phyloP scores from a whole-genome alignment of 2,113 vertebrate species.

The Galemys pyrenaicus region DNA sequence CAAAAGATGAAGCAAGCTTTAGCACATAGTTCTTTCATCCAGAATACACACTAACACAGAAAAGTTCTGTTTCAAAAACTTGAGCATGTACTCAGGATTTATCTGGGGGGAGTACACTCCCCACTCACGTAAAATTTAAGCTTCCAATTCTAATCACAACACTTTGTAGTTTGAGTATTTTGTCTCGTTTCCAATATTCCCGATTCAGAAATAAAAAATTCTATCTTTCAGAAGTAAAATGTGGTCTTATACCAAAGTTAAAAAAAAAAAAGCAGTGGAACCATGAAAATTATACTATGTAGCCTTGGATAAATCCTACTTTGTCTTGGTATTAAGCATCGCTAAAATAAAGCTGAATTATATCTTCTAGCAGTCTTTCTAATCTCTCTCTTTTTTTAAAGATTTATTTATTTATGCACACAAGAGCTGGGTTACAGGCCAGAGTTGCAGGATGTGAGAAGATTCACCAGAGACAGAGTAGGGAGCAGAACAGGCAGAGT shows the following conservation, averaged over 20 bases:
- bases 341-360: neutral
- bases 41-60: neutral
- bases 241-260: neutral
- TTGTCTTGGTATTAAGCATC: neutral
- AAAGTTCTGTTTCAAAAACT: neutral
- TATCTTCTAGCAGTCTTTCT: neutral
- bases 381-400: too few relatives aligned
- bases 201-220: neutral
- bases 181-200: neutral
- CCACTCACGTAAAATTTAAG: neutral
- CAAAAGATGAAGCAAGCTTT: neutral
- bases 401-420: too few relatives aligned
- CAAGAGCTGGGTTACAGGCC: too few relatives aligned
- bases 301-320: neutral
- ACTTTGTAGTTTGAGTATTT: neutral
- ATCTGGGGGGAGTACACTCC: neutral
- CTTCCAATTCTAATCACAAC: neutral
- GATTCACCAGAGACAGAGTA: too few relatives aligned
- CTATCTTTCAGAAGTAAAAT: neutral
- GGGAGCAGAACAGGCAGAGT: too few relatives aligned
- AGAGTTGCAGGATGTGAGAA: too few relatives aligned
- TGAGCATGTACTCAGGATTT: neutral
- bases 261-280: neutral
- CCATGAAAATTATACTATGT: neutral
- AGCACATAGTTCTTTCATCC: neutral